Conservation (phyloP, 2,113 vertebrate genomes). For the Platysternon megacephalum region DNA sequence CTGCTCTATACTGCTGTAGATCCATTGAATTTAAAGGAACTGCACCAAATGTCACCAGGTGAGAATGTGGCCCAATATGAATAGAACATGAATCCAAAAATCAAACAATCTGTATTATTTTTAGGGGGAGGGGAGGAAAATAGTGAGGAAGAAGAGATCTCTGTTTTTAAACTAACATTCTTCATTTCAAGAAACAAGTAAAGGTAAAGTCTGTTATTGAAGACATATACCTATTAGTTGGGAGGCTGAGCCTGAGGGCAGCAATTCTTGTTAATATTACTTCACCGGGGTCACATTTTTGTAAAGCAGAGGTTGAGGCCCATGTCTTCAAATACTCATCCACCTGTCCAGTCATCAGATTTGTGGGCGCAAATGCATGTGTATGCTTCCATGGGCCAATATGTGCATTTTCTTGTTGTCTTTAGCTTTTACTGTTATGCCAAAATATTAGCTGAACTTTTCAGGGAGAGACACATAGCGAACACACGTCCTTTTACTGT, state of each 20-base stretch:
- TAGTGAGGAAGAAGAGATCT: too few species aligned
- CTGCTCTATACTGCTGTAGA: too few species aligned
- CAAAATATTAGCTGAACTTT: not conserved
- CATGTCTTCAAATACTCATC: not conserved
- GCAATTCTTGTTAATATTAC: not conserved
- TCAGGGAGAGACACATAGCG: not conserved
- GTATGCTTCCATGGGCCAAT: not conserved
- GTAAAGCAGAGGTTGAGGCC: not conserved
- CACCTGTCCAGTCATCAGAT: not conserved
- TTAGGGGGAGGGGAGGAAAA: not conserved
- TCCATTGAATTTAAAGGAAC: not conserved
- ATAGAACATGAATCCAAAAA: not conserved
- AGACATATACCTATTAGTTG: not conserved
- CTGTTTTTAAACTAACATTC: not conserved
- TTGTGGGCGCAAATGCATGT: not conserved
- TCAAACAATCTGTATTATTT: not conserved
- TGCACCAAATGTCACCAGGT: not conserved
- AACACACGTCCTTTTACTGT: not conserved
- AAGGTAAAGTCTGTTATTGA: not conserved
- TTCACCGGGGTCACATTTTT: not conserved
- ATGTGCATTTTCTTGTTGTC: too few species aligned
- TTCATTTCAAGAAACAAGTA: not conserved
- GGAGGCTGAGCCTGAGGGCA: not conserved
- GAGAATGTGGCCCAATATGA: not conserved
- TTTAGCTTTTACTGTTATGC: not conserved